Base-by-base conservation (phyloP, 2,888 invertebrate genomes). In the Euproctis similis region DNA sequence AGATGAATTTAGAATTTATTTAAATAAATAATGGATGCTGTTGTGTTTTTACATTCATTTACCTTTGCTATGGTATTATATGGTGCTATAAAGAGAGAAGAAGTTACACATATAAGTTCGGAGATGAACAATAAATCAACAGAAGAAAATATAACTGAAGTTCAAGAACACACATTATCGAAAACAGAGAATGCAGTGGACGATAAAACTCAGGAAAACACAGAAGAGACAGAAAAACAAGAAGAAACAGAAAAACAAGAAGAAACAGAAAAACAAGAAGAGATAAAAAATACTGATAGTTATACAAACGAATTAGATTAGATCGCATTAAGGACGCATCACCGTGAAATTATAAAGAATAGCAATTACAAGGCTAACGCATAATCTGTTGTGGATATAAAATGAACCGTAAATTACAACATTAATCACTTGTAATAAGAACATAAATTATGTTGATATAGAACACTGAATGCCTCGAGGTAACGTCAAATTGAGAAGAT, bases 391-490 rank as follows among this genome's bases (percentile, higher is more conserved):
- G 48, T 53, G 39, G 43, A 46, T 54, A n/a, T n/a, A n/a, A n/a
- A 56, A 61, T 60, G 55, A 55, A 60, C 47, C 53, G 55, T 55
- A 66, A 68, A 72, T 74, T 69, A 72, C 64, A 62, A 70, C 75
- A 76, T 80, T 75, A 77, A 81, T 81, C 77, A 73, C 59, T 56
- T 51, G 62, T 59, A 70, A 62, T 71, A 69, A 66, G 63, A 69
- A 72, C 71, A 78, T 81, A 81, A 81, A 80, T 81, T 72, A 77
- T 68, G 60, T 70, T 69, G 72, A 75, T 78, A 77, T 65, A 72
- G 61, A 63, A 61, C 59, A 61, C 60, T 59, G 67, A 70, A 73
- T 71, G 59, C 67, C 62, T 57, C 56, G 52, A 57, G 53, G 59
- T 55, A 46, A 61, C 70, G 75, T 82, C 80, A 77, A 74, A 69